Percentiles rank a stretch among this genome's conserved stretches.
phyloP scores from a whole-genome alignment of 2,888 invertebrate species.

The Spisula subtruncata region DNA sequence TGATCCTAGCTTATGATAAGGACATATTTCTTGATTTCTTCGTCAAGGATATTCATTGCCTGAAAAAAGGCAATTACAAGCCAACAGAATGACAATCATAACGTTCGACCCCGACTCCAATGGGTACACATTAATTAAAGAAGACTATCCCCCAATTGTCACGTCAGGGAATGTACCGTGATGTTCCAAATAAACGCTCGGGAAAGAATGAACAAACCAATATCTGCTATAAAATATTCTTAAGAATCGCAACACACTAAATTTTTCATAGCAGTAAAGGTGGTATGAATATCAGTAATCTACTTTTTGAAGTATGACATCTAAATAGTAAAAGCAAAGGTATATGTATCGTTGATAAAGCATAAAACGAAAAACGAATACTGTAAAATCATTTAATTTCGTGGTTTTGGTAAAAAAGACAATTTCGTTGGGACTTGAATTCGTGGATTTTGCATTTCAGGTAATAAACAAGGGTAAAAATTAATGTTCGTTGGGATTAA shows the following conservation, averaged over 20 bases:
- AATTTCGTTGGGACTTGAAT: too few relatives aligned
- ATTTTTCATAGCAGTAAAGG: neutral
- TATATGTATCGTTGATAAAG: too few relatives aligned
- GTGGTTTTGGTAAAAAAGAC: too few relatives aligned
- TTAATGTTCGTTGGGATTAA: too few relatives aligned
- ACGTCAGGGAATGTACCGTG: neutral
- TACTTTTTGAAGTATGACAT: neutral
- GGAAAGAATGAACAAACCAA: neutral
- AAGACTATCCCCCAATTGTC: neutral
- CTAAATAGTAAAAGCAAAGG: neutral
- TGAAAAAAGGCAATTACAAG: neutral
- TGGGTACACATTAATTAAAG: neutral
- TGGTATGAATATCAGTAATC: neutral
- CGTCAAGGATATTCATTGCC: conserved; percentile 34
- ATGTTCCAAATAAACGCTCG: neutral
- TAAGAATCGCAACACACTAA: neutral
- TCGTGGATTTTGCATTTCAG: too few relatives aligned
- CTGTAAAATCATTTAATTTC: too few relatives aligned
- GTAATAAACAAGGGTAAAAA: too few relatives aligned
- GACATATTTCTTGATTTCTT: conserved; percentile 14
- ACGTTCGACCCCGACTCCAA: neutral
- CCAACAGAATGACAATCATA: neutral
- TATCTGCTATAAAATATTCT: neutral
- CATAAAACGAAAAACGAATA: too few relatives aligned
- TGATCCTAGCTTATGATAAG: conserved; percentile 36